Base-by-base conservation (phyloP, 2,113 vertebrate species). In the Austrofundulus limnaeus region DNA sequence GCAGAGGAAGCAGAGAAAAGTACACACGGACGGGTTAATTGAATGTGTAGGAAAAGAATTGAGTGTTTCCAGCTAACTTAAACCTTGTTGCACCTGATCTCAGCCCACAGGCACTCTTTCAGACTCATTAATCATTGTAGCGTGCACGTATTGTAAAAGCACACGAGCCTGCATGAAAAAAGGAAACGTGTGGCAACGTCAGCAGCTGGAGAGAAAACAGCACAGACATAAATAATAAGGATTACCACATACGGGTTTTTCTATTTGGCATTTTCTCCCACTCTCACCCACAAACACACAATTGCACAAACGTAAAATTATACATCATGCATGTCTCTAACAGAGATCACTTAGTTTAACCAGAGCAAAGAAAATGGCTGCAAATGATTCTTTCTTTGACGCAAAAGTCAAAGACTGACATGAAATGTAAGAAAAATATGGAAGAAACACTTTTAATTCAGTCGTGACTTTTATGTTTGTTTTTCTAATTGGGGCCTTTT, bases 1-100 rank as follows among this genome's bases (percentile, higher is more conserved):
- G 77, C 54, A 49, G 70, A 63, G 66, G 47, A 42, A 66, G 71
- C 61, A 21, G 70, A 49, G 77, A 71, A 66, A 50, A 61, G 73
- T 64, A 61, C 81, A 75, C 61, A 56, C 64, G 66, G 83, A 89
- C 61, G 41, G 80, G 86, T 88, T 91, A 88, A 90, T 88, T 83
- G 86, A 87, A 88, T 88, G 85, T 81, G 87, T 90, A 78, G 72
- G 77, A 77, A 86, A 78, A 63, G 57, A 86, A 89, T 82, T 75
- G 86, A 84, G 83, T 78, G 75, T 82, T 84, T 88, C 80, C 83
- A 78, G 85, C 78, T 78, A 81, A 85, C 84, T 88, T 82, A 78
- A 89, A 88, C 87, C 85, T 84, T 84, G 85, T 81, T 82, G 83
- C 77, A 85, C 82, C 85, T 89, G 86, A 88, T 89, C 81, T 82